phyloP scores from a whole-genome alignment of 2,888 invertebrate species.

The Arctia plantaginis region DNA sequence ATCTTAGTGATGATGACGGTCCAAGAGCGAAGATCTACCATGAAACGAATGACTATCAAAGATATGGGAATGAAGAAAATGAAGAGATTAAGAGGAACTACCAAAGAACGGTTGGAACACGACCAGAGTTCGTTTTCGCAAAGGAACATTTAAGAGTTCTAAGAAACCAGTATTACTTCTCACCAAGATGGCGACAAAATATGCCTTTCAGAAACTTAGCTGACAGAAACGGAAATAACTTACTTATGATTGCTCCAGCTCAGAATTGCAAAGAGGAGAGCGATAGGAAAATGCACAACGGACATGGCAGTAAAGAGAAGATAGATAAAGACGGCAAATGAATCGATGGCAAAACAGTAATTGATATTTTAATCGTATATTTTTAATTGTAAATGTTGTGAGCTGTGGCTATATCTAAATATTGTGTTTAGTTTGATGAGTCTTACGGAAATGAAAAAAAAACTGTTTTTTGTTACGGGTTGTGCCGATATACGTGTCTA shows the following conservation, averaged over 20 bases:
- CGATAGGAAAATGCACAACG: slow-evolving; percentile 49
- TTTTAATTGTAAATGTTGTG: neutral
- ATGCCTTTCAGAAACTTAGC: slow-evolving; percentile 80
- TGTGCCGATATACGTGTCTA: too few species aligned
- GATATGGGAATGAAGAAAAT: slow-evolving; percentile 78
- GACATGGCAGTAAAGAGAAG: slow-evolving; percentile 45
- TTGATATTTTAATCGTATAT: neutral
- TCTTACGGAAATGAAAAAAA: too few species aligned
- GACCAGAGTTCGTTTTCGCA: slow-evolving; percentile 69
- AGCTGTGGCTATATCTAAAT: neutral
- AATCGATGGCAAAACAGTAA: neutral
- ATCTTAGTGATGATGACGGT: slow-evolving; percentile 67
- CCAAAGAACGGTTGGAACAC: slow-evolving; percentile 57
- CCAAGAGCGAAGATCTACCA: slow-evolving; percentile 64
- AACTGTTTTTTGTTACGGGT: too few species aligned
- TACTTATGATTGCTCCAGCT: slow-evolving; percentile 89
- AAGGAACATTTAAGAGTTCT: slow-evolving; percentile 76
- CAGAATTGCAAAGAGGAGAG: slow-evolving; percentile 67
- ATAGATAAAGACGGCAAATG: slow-evolving; percentile 55
- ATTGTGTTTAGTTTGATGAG: neutral
- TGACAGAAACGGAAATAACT: slow-evolving; percentile 88
- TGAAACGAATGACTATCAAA: slow-evolving; percentile 60
- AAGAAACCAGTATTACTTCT: slow-evolving; percentile 76
- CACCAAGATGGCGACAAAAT: slow-evolving; percentile 77
- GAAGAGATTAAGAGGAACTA: slow-evolving; percentile 67